phyloP scores from a whole-genome alignment of 1,140 invertebrate species.

The Drosophila subobscura region DNA sequence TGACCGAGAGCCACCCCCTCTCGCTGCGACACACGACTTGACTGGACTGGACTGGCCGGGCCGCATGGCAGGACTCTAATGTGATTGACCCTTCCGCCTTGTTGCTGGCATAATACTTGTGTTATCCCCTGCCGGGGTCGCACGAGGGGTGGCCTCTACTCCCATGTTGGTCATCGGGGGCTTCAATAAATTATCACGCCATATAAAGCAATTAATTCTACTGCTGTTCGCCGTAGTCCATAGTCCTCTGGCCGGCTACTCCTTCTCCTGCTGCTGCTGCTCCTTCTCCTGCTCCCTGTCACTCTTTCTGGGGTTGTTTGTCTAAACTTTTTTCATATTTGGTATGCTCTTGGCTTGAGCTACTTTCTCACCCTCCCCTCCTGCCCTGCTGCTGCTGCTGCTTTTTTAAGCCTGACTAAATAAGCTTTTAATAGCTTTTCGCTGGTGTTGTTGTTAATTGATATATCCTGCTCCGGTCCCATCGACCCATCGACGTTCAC shows the following conservation, averaged over 20 bases:
- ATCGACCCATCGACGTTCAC: conserved; percentile 38
- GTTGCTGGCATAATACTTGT: conserved; percentile 77
- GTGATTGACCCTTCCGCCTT: conserved; percentile 81
- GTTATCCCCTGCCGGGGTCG: conserved; percentile 61
- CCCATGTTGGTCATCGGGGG: conserved; percentile 78
- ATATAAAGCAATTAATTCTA: conserved; percentile 81
- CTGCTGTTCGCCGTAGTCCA: conserved; percentile 16
- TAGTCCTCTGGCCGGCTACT: not conserved
- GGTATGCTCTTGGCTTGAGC: conserved; percentile 54
- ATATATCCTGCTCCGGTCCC: conserved; percentile 58
- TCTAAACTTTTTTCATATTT: conserved; percentile 53
- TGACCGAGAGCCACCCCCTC: conserved; percentile 31
- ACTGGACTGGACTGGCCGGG: too few relatives aligned
- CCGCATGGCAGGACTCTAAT: conserved; percentile 73
- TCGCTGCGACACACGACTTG: conserved; percentile 8
- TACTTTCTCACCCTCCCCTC: conserved; percentile 31
- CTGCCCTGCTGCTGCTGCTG: not conserved
- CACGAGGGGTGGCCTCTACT: conserved; percentile 42
- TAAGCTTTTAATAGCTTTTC: conserved; percentile 78
- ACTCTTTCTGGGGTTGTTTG: conserved; percentile 47
- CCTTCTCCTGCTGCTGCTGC: conserved; percentile 20
- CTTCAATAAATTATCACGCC: conserved; percentile 82
- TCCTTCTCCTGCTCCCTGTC: not conserved
- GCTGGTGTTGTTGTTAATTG: conserved; percentile 67
- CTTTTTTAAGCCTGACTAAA: conserved; percentile 61